phyloP scores from a whole-genome alignment of 1,140 invertebrate genomes.

The Drosophila funebris region DNA sequence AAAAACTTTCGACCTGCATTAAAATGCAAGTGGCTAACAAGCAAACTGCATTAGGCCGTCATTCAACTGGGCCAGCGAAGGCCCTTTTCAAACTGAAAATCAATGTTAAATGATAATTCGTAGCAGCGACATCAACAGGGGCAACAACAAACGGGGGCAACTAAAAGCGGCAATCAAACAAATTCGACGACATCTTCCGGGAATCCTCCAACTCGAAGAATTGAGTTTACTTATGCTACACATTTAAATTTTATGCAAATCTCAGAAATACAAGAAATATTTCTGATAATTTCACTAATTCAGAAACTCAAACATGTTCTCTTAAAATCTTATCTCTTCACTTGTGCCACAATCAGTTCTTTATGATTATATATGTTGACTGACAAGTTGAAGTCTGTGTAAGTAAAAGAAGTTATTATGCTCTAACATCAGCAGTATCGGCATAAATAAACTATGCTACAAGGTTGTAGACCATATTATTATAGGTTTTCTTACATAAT shows the following conservation, averaged over 20 bases:
- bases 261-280: not conserved
- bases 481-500: not conserved
- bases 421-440: not conserved
- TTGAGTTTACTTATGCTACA: not conserved
- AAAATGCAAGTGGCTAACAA: constrained; percentile 64
- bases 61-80: not conserved
- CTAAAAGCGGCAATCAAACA: constrained; percentile 15
- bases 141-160: not conserved
- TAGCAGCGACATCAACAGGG: too few relatives aligned
- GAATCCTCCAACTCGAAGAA: constrained; percentile 5
- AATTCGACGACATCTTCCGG: constrained; percentile 29
- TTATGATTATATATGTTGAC: not conserved
- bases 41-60: constrained; percentile 63
- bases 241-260: constrained; percentile 21
- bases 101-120: constrained; percentile 47
- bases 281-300: not conserved
- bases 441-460: not conserved
- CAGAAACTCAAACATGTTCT: not conserved
- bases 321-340: constrained; percentile 12
- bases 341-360: not conserved
- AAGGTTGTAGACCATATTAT: not conserved
- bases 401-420: not conserved
- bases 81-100: constrained; percentile 13
- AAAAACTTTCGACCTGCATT: constrained; percentile 29
- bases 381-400: not conserved